Base-by-base conservation (phyloP, 2,888 invertebrate species). In the Liopterus haemorrhoidalis region DNA sequence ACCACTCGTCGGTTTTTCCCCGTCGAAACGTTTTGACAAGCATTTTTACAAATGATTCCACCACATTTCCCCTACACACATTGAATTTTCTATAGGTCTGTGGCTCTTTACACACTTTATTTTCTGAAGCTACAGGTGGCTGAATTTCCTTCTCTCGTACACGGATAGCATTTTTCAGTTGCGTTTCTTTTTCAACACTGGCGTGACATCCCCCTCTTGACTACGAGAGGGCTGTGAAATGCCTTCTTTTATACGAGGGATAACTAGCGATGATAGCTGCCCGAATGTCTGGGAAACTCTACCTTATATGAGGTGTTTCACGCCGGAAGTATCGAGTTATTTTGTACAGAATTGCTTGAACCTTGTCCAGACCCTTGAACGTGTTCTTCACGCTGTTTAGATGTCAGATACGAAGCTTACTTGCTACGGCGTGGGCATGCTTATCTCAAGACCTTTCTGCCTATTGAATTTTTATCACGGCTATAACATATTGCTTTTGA, bases 41-140 rank as follows among this genome's bases (percentile, higher is more conserved):
- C 63, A 61, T 63, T 63, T 65, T 65, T 64, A 64, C 64, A 65
- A 65, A 65, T 65, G 63, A 64, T 63, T 61, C 62, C 60, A 60
- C 59, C 50, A 58, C 58, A 51, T 58, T 54, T 57, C 54, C 57
- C 56, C 56, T 52, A 55, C 49, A 54, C 57, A 54, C 47, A 47
- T 47, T 44, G 45, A 48, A 47, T 48, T 49, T 49, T 47, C 49
- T 46, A 50, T 42, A 41, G 45, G 41, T 27, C 40, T 32, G 41
- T 44, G 46, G 50, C 49, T 50, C 54, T 54, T 52, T 45, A 40
- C 48, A 41, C 49, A 53, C 49, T 46, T 46, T 46, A 46, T 46
- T 46, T 40, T 19, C 46, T 49, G 50, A 52, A 55, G 59, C 64
- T 59, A 64, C 65, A 65, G 64, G 64, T 64, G 64, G 63, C 60